These are phyloP conservation scores for Typhlichthys subterraneus DNA, from an alignment of 2,797 vertebrate species.

Conservation along the genomic window DNA sequence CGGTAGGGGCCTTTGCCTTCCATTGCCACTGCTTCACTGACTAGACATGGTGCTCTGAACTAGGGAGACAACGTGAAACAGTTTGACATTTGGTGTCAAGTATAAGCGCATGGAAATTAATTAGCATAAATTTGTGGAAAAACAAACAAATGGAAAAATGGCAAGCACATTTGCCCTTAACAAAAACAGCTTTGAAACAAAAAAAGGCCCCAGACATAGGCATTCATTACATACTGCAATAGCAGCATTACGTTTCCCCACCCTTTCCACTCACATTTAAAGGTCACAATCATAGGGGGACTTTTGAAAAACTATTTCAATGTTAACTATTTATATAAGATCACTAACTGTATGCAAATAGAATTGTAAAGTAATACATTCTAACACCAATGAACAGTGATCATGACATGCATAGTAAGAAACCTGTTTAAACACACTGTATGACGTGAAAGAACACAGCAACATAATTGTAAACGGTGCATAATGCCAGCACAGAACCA, in stretches of 20 bases:
- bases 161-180: background rate
- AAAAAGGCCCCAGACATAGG: background rate
- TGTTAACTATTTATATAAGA: conserved; percentile 26
- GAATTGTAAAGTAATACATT: background rate
- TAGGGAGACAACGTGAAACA: conserved; percentile 30
- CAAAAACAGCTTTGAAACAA: conserved; percentile 2
- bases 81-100: background rate
- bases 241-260: conserved; percentile 6
- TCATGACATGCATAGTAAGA: conserved; percentile 1
- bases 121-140: background rate
- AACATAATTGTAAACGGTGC: background rate
- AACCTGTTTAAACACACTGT: background rate
- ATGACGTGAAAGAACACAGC: conserved; percentile 1
- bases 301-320: conserved; percentile 43
- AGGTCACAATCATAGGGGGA: conserved; percentile 41
- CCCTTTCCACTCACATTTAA: conserved; percentile 39
- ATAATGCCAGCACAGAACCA: conserved; percentile 6
- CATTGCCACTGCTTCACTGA: conserved; percentile 79
- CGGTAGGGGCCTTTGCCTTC: conserved; percentile 95
- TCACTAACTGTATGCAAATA: background rate
- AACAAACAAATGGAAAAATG: background rate
- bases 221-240: background rate
- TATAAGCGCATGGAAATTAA: background rate
- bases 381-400: background rate
- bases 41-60: conserved; percentile 68